Conservation (phyloP, 2,113 vertebrate genomes). For the Jaculus jaculus region DNA sequence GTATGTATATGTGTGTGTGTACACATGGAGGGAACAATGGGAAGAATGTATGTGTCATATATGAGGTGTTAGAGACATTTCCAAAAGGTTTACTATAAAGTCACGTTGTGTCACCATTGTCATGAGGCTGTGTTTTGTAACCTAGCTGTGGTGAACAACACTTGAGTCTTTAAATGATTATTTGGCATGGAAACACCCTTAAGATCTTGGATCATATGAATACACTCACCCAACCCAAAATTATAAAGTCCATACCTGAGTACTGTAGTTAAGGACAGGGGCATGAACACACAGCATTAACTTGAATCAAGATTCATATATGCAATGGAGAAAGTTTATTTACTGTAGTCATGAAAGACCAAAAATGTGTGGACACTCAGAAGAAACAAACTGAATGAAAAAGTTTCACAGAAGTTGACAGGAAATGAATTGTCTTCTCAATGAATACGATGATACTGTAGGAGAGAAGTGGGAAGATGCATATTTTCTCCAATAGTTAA, state of each 20-base stretch:
- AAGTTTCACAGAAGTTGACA: background rate
- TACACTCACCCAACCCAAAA: background rate
- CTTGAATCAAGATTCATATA: background rate
- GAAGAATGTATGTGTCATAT: background rate
- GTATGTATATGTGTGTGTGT: too few relatives aligned
- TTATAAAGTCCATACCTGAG: background rate
- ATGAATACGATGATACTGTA: background rate
- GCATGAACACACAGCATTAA: background rate
- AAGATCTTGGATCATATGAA: background rate
- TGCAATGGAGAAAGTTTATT: background rate
- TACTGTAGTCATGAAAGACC: background rate
- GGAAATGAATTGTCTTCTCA: background rate
- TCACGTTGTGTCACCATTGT: too few relatives aligned
- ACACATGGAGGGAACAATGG: too few relatives aligned
- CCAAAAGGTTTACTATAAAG: too few relatives aligned
- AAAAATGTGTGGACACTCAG: background rate
- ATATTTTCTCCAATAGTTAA: background rate
- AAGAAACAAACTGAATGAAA: background rate
- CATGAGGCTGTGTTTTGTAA: too few relatives aligned
- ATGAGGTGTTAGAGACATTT: too few relatives aligned
- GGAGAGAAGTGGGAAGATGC: background rate
- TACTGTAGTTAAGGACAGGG: background rate
- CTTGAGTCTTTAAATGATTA: too few relatives aligned
- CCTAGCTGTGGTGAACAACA: too few relatives aligned
- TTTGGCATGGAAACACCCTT: background rate